Evolutionary conservation across 2,797 vertebrate species (phyloP).

Genomic region (Lagocephalus sceleratus): DNA sequence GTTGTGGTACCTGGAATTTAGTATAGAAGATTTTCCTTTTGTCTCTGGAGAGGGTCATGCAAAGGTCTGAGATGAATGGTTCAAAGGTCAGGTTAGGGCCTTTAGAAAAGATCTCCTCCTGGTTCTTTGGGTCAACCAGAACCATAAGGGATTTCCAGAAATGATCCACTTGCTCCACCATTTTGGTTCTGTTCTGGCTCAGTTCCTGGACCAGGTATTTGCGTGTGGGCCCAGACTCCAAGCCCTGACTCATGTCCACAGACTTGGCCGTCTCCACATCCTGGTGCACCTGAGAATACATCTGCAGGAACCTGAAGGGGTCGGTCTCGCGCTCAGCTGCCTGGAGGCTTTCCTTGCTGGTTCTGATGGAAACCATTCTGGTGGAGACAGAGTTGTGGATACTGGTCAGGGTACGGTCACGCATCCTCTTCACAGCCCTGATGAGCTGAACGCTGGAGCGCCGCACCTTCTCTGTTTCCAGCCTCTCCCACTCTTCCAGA

Average conservation of each 20-base stretch:
- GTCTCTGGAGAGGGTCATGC: constrained; percentile 53
- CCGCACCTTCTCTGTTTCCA: constrained; percentile 38
- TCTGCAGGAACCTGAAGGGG: constrained; percentile 63
- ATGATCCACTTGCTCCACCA: constrained; percentile 20
- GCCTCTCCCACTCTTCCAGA: constrained; percentile 57
- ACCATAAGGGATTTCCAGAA: constrained; percentile 46
- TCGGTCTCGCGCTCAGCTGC: constrained; percentile 53
- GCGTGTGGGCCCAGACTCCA: constrained; percentile 40
- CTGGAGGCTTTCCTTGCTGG: constrained; percentile 44
- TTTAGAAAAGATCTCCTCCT: constrained; percentile 8
- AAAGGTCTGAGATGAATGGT: background rate
- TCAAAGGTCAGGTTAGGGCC: constrained; percentile 36
- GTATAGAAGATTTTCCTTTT: constrained; percentile 38
- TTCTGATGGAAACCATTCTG: constrained; percentile 44
- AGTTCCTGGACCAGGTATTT: constrained; percentile 50
- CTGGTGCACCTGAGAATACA: constrained; percentile 56
- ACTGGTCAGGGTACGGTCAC: constrained; percentile 37
- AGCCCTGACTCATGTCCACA: constrained; percentile 51
- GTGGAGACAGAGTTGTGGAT: constrained; percentile 57
- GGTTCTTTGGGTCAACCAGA: constrained; percentile 58
- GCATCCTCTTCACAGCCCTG: constrained; percentile 36
- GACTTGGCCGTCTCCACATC: constrained; percentile 57
- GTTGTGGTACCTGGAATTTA: no score
- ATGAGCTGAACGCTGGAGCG: constrained; percentile 27
- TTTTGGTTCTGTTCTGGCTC: constrained; percentile 24